These are phyloP conservation scores for Chesias legatella DNA, from an alignment of 2,888 invertebrate species.

Conservation along the genomic window DNA sequence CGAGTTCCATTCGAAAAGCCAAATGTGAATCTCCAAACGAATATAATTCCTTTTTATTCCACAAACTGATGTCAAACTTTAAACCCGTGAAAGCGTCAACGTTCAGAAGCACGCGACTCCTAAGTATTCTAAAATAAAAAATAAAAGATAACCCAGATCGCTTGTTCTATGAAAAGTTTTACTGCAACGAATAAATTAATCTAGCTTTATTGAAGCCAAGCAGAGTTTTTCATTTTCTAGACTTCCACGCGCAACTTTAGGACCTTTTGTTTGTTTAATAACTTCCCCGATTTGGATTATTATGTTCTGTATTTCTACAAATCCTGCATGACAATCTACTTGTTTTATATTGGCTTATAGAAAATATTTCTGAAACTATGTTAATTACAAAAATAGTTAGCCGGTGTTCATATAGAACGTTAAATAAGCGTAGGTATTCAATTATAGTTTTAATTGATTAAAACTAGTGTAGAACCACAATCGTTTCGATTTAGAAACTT, in stretches of 20 bases:
- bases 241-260: conserved; percentile 20
- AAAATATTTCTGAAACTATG: too few relatives aligned
- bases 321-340: too few relatives aligned
- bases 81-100: conserved; percentile 27
- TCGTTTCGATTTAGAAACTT: too few relatives aligned
- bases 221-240: conserved; percentile 30
- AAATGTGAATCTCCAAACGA: too few relatives aligned
- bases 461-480: too few relatives aligned
- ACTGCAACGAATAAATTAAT: conserved; percentile 43
- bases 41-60: too few relatives aligned
- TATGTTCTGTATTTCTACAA: too few relatives aligned
- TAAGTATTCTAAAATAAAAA: conserved; percentile 52
- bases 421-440: too few relatives aligned
- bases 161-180: conserved; percentile 52
- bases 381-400: too few relatives aligned
- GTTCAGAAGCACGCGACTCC: conserved; percentile 37
- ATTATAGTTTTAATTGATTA: too few relatives aligned
- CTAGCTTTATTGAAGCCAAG: conserved; percentile 34
- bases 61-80: conserved; percentile 31
- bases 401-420: too few relatives aligned
- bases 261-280: neutral
- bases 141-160: conserved; percentile 42
- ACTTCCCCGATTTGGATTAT: conserved; percentile 3
- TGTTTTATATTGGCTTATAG: conserved; percentile 7
- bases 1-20: too few relatives aligned